phyloP scores from a whole-genome alignment of 2,797 vertebrate genomes.

The Hippoglossus hippoglossus region DNA sequence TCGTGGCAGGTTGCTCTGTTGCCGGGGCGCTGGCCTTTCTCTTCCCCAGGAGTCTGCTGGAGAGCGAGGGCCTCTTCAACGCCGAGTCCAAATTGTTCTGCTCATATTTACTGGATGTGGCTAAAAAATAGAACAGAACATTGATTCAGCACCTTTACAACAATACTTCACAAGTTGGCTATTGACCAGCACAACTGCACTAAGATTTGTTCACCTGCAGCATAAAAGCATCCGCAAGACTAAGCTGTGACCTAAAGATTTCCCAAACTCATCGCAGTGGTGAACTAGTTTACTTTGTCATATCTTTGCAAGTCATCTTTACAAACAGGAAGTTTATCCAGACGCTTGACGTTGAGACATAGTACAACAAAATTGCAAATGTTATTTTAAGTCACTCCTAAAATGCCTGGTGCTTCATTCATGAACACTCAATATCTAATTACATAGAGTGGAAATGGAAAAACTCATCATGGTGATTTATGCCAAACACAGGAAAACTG shows the following conservation, averaged over 20 bases:
- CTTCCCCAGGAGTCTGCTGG: conserved; percentile 76
- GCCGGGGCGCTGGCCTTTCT: conserved; percentile 70
- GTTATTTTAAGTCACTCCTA: too few relatives aligned
- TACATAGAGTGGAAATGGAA: too few relatives aligned
- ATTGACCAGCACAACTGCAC: neutral
- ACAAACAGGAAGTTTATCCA: too few relatives aligned
- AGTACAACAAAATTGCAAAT: too few relatives aligned
- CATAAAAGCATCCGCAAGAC: neutral
- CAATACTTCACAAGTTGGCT: conserved; percentile 2
- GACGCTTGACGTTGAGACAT: too few relatives aligned
- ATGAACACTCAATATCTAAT: too few relatives aligned
- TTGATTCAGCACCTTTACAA: conserved; percentile 1
- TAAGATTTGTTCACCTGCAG: neutral
- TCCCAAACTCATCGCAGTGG: too few relatives aligned
- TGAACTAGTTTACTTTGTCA: too few relatives aligned
- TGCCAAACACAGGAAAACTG: too few relatives aligned
- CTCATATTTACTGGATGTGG: conserved; percentile 40
- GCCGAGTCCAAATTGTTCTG: conserved; percentile 9
- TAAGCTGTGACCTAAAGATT: neutral
- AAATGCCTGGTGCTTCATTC: too few relatives aligned
- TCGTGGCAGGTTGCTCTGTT: conserved; percentile 52
- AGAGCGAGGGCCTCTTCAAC: conserved; percentile 51
- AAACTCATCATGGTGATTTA: too few relatives aligned
- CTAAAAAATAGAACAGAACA: conserved; percentile 27
- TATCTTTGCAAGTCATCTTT: too few relatives aligned